Percentiles rank a stretch among this genome's conserved stretches.
Conservation (phyloP, 2,888 invertebrate species). For the Protula sp. region DNA sequence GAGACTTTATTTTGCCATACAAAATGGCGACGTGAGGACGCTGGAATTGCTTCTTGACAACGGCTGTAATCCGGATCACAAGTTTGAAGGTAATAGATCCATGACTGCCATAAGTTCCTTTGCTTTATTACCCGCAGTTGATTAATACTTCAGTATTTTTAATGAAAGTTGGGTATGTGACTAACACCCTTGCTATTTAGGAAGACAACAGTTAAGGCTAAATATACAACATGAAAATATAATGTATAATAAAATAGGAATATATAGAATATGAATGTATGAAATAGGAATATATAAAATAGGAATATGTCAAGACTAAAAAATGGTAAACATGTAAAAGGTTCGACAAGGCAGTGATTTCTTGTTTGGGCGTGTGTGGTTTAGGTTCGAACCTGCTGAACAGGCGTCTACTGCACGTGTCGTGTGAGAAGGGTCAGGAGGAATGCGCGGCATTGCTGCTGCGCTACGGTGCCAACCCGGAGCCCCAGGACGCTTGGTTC, state of each 20-base stretch:
- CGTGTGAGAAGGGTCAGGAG: conserved; percentile 39
- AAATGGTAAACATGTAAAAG: too few relatives aligned
- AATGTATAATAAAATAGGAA: too few relatives aligned
- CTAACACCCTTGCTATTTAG: too few relatives aligned
- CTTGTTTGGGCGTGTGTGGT: too few relatives aligned
- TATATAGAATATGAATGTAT: too few relatives aligned
- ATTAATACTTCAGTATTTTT: too few relatives aligned
- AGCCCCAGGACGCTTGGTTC: conserved; percentile 8
- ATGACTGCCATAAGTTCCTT: background rate
- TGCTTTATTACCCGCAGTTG: background rate
- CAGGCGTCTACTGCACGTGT: conserved; percentile 39
- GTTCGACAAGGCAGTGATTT: too few relatives aligned
- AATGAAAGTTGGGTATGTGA: too few relatives aligned
- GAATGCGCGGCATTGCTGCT: conserved; percentile 27
- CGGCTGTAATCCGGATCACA: background rate
- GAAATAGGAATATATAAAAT: too few relatives aligned
- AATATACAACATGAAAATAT: too few relatives aligned
- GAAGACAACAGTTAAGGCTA: too few relatives aligned
- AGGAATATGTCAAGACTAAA: too few relatives aligned
- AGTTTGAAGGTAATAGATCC: background rate
- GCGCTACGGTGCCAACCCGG: conserved; percentile 5
- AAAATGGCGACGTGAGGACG: background rate
- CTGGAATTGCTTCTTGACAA: background rate
- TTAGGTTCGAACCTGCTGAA: conserved; percentile 33
- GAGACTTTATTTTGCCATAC: background rate